Evolutionary conservation across 2,113 vertebrate genomes (phyloP).

Genomic region (Spea bombifrons): DNA sequence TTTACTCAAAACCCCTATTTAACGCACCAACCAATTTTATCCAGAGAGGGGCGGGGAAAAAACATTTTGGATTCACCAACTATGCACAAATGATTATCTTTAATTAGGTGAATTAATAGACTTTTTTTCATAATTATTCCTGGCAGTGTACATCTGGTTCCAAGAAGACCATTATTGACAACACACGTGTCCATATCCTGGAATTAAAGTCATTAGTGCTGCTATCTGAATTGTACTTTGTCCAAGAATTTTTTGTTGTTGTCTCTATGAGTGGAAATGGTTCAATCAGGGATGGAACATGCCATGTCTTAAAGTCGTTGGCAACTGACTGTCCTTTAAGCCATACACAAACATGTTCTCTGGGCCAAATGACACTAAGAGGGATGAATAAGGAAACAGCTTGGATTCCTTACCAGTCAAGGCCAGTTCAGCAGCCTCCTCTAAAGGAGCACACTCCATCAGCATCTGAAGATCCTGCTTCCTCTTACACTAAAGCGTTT

Average conservation of each 20-base stretch:
- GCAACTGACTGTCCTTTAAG: constrained; percentile 12
- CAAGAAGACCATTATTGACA: neutral
- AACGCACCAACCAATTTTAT: no score
- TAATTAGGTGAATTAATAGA: no score
- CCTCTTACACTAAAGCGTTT: constrained; percentile 49
- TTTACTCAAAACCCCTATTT: no score
- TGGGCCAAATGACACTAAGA: constrained; percentile 40
- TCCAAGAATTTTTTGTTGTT: neutral
- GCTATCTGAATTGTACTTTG: neutral
- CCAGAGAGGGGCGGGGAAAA: no score
- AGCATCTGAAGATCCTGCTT: constrained; percentile 54
- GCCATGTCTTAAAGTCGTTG: neutral
- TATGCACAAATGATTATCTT: no score
- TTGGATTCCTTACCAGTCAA: constrained; percentile 49
- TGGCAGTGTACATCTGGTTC: neutral
- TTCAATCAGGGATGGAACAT: constrained; percentile 13
- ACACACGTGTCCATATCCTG: neutral
- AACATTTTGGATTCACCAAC: no score
- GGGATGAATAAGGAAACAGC: constrained; percentile 55
- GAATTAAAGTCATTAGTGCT: neutral
- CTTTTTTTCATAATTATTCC: no score
- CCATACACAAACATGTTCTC: constrained; percentile 45
- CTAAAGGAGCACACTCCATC: constrained; percentile 52
- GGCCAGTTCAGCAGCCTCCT: constrained; percentile 56
- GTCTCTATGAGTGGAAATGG: neutral